Evolutionary conservation across 2,888 invertebrate genomes (phyloP).

Genomic region (Caenorhabditis becei): DNA sequence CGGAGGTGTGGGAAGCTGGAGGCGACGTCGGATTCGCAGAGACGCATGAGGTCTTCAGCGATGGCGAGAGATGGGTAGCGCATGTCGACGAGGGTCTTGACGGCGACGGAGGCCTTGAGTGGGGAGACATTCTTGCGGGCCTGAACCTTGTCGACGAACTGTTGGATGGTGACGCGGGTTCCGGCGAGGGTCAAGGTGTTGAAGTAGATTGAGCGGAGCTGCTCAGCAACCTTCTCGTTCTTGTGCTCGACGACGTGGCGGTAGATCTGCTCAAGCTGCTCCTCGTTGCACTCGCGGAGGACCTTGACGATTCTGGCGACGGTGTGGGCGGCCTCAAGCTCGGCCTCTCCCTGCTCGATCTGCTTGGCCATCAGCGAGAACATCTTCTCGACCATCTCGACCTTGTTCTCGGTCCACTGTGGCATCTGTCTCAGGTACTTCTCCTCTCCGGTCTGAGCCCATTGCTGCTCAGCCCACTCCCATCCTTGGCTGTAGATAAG

Average conservation of each 20-base stretch:
- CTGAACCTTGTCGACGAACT: constrained; percentile 69
- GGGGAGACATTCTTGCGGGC: constrained; percentile 68
- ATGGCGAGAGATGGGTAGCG: constrained; percentile 66
- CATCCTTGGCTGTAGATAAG: constrained; percentile 71
- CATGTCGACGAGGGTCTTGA: constrained; percentile 72
- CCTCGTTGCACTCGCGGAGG: constrained; percentile 70
- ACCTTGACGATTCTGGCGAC: constrained; percentile 75
- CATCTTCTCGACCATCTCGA: constrained; percentile 65
- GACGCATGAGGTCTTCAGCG: constrained; percentile 60
- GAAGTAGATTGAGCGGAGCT: constrained; percentile 71
- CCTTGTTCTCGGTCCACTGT: constrained; percentile 61
- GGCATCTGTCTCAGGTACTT: constrained; percentile 66
- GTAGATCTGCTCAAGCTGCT: constrained; percentile 67
- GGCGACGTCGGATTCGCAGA: constrained; percentile 66
- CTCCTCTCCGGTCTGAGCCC: constrained; percentile 71
- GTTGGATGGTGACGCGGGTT: constrained; percentile 70
- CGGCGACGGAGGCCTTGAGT: constrained; percentile 65
- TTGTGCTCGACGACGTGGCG: constrained; percentile 59
- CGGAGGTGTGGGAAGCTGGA: constrained; percentile 62
- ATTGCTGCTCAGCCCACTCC: constrained; percentile 69
- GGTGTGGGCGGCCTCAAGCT: constrained; percentile 62
- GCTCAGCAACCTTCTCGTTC: constrained; percentile 60
- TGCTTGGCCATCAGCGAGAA: constrained; percentile 65
- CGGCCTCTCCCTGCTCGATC: constrained; percentile 62
- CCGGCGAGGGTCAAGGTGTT: constrained; percentile 74